These are phyloP conservation scores for Geococcyx californianus DNA, from an alignment of 2,113 vertebrate species.

Conservation along the genomic window DNA sequence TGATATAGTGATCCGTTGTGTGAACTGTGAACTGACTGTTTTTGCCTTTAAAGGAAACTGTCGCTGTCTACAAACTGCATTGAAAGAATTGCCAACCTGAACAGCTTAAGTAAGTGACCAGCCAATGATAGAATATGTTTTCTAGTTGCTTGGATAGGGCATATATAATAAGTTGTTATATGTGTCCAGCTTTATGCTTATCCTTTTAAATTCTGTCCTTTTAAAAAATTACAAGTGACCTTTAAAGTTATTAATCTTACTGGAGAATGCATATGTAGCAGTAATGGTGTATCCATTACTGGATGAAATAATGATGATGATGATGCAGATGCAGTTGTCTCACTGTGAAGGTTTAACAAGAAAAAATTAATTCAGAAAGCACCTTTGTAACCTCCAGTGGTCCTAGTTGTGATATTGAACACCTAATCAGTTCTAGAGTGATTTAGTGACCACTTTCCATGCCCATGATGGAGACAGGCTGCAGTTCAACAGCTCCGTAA, in stretches of 20 bases:
- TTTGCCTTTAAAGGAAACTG: slow-evolving; percentile 83
- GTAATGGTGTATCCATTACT: neutral
- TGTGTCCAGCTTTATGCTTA: neutral
- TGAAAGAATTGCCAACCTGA: slow-evolving; percentile 96
- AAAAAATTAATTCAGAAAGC: neutral
- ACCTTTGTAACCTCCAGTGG: neutral
- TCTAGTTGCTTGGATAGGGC: neutral
- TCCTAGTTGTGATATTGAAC: neutral
- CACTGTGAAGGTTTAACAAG: neutral
- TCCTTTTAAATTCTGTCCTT: neutral
- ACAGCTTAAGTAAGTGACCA: slow-evolving; percentile 90
- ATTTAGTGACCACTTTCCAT: neutral
- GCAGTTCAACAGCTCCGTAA: neutral
- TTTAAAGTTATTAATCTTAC: neutral
- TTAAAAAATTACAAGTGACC: neutral
- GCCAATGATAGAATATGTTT: slow-evolving; percentile 3
- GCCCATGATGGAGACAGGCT: neutral
- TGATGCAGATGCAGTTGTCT: too few relatives aligned
- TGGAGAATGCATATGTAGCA: neutral
- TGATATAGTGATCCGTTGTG: neutral
- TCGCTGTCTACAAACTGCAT: slow-evolving; percentile 97
- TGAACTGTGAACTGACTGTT: slow-evolving; percentile 52
- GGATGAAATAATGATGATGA: too few relatives aligned
- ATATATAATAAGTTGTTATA: neutral
- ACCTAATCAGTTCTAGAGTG: neutral